Conservation (phyloP, 2,113 vertebrate genomes). For the Nothocercus nigrocapillus region DNA sequence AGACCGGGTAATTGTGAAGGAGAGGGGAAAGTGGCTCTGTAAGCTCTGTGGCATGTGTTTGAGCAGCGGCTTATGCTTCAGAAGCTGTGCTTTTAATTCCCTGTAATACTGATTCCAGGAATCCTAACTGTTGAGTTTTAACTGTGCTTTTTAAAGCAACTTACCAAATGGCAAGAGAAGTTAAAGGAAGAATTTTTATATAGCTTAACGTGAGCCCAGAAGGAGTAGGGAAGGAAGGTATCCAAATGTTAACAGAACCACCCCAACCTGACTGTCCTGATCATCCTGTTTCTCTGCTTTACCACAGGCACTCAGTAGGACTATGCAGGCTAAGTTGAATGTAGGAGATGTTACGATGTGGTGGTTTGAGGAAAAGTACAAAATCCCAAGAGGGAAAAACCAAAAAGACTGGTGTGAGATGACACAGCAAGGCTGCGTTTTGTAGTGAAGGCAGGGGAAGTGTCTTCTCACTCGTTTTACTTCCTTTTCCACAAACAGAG, state of each 20-base stretch:
- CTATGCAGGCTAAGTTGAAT: slow-evolving; percentile 2
- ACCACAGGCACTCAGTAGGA: neutral
- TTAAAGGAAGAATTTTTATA: neutral
- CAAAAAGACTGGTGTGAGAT: fast-evolving
- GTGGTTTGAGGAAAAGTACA: neutral
- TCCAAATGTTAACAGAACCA: neutral
- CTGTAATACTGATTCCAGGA: neutral
- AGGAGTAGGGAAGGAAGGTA: neutral
- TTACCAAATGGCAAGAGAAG: fast-evolving
- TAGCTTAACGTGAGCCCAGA: neutral
- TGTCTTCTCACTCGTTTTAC: neutral
- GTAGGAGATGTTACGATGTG: neutral
- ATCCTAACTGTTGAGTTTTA: neutral
- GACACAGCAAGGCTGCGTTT: fast-evolving
- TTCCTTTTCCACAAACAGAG: neutral
- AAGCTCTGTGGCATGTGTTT: neutral
- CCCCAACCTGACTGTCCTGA: slow-evolving; percentile 48
- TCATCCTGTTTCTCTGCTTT: slow-evolving; percentile 22
- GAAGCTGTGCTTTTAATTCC: neutral
- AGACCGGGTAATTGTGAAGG: neutral
- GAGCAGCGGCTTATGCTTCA: neutral
- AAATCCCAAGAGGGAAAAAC: neutral
- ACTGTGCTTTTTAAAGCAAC: neutral
- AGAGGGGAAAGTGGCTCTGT: neutral
- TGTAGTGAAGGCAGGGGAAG: neutral